phyloP scores from a whole-genome alignment of 2,113 vertebrate species.

The Garra rufa region DNA sequence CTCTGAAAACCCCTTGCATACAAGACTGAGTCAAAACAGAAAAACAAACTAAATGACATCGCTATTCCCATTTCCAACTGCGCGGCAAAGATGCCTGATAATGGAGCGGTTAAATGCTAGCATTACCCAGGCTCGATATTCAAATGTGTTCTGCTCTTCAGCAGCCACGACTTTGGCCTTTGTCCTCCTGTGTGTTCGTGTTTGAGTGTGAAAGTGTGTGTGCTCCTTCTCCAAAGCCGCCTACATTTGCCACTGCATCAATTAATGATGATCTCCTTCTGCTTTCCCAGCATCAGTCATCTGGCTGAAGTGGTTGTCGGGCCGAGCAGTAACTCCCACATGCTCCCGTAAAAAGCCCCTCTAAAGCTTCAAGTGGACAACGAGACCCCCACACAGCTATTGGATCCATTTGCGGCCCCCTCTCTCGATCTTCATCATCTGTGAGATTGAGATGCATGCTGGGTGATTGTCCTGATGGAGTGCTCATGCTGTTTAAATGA shows the following conservation, averaged over 20 bases:
- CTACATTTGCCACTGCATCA: constrained; percentile 64
- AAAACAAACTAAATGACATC: neutral
- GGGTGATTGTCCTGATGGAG: neutral
- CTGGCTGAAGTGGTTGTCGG: constrained; percentile 54
- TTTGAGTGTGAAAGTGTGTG: constrained; percentile 24
- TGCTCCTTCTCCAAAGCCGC: constrained; percentile 45
- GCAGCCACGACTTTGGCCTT: constrained; percentile 50
- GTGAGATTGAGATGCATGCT: neutral
- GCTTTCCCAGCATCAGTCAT: constrained; percentile 62
- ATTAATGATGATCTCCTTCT: constrained; percentile 63
- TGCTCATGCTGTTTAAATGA: constrained; percentile 12
- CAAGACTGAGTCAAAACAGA: constrained; percentile 31
- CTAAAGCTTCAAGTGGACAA: constrained; percentile 58
- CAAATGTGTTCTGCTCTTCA: constrained; percentile 45
- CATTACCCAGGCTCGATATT: constrained; percentile 35
- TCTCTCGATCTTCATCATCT: constrained; percentile 22
- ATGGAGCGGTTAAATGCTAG: constrained; percentile 18
- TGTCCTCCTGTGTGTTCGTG: constrained; percentile 38
- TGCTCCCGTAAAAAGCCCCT: constrained; percentile 51
- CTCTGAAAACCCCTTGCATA: neutral
- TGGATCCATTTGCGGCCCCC: constrained; percentile 43
- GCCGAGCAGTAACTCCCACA: constrained; percentile 54
- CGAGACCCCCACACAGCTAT: constrained; percentile 48
- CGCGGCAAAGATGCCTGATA: constrained; percentile 14
- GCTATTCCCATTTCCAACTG: neutral